Conservation (phyloP, 1,140 invertebrate genomes). For the Bombus haemorrhoidalis region DNA sequence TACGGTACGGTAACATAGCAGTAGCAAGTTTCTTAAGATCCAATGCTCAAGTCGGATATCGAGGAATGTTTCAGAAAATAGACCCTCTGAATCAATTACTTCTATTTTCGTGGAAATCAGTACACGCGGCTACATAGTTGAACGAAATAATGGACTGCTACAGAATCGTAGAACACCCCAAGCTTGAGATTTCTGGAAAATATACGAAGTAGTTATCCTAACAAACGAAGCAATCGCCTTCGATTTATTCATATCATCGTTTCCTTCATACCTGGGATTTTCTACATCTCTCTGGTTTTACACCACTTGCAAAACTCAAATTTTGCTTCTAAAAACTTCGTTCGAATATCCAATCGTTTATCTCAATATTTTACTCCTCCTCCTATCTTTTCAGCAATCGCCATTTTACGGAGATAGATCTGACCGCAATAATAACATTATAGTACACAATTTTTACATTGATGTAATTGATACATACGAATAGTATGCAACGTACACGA, state of each 20-base stretch:
- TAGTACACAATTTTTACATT: too few species aligned
- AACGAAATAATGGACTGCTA: not conserved
- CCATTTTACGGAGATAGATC: not conserved
- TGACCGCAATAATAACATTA: too few species aligned
- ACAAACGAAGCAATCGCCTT: not conserved
- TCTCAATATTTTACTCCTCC: not conserved
- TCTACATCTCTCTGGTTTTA: not conserved
- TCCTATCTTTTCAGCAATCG: not conserved
- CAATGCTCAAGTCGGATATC: not conserved
- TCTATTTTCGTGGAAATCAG: not conserved
- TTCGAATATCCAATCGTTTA: not conserved
- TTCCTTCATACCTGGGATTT: not conserved
- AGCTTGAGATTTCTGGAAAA: not conserved
- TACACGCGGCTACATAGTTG: not conserved
- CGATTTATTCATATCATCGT: not conserved
- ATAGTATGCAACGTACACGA: too few species aligned
- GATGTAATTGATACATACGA: too few species aligned
- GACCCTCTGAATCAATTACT: conserved; percentile 2
- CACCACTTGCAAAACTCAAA: not conserved
- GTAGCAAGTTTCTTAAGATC: not conserved
- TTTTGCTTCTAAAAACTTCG: not conserved
- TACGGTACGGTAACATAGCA: not conserved
- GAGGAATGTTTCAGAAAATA: not conserved
- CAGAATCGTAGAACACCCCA: not conserved
- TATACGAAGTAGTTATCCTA: not conserved